Percentiles rank a stretch among this genome's conserved stretches.
These are phyloP conservation scores for Antigone vipio DNA, from an alignment of 2,113 vertebrate species.

Conservation along the genomic window DNA sequence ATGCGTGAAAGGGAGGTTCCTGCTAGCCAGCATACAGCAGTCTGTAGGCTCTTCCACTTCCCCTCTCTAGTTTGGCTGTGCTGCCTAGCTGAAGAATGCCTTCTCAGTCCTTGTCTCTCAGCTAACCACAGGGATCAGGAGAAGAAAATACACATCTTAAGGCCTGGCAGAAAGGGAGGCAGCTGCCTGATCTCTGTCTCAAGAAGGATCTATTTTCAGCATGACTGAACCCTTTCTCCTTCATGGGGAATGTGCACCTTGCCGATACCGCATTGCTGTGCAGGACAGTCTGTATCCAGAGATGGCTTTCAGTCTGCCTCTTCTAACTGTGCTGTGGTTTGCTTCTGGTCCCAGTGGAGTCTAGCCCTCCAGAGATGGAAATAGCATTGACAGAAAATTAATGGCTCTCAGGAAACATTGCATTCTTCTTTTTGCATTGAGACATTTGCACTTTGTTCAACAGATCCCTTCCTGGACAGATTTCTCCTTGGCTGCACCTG, in stretches of 20 bases:
- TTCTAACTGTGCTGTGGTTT: neutral
- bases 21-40: neutral
- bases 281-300: neutral
- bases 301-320: neutral
- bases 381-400: neutral
- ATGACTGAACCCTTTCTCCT: neutral
- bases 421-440: neutral
- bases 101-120: neutral
- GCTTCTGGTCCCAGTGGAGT: neutral
- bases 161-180: neutral
- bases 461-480: neutral
- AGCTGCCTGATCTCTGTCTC: slow-evolving; percentile 13
- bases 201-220: slow-evolving; percentile 44
- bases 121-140: neutral
- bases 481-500: neutral
- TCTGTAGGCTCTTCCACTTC: neutral
- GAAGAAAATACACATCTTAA: neutral
- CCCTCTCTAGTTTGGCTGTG: neutral
- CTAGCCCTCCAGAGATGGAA: neutral
- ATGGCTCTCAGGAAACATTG: neutral
- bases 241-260: neutral
- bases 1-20: neutral
- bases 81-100: neutral
- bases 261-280: accelerated
- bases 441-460: neutral